These are phyloP conservation scores for Apistogramma diplotaenia DNA, from an alignment of 2,113 vertebrate genomes.

Conservation along the genomic window DNA sequence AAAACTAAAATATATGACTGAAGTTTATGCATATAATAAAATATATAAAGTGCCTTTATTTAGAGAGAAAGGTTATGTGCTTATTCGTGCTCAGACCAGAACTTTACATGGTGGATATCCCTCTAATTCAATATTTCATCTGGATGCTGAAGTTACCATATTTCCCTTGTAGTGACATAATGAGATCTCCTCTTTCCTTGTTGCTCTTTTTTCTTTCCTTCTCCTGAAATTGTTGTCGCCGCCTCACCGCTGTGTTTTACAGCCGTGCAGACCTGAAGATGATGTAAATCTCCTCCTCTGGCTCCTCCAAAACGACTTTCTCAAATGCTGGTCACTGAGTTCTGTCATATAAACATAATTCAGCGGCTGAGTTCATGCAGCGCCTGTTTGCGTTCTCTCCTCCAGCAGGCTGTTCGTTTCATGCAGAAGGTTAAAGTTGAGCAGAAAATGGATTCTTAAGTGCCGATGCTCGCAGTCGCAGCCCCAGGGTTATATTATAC, in stretches of 20 bases:
- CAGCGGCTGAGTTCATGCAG: neutral
- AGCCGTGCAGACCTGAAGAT: neutral
- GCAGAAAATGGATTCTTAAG: neutral
- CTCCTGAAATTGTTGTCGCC: neutral
- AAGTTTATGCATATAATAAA: slow-evolving; percentile 14
- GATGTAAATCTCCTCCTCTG: neutral
- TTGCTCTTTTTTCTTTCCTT: neutral
- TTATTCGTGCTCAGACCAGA: neutral
- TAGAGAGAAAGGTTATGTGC: neutral
- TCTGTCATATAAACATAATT: neutral
- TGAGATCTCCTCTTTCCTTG: neutral
- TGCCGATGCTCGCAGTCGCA: neutral
- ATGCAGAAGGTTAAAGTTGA: neutral
- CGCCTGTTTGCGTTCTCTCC: neutral
- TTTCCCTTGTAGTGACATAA: neutral
- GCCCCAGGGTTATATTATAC: neutral
- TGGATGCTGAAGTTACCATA: neutral
- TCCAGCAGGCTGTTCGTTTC: neutral
- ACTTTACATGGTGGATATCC: neutral
- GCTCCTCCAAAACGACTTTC: neutral
- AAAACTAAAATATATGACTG: neutral
- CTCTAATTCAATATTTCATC: neutral
- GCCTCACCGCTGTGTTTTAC: slow-evolving; percentile 1
- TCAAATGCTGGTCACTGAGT: neutral
- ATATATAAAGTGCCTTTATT: neutral